Evolutionary conservation across 1,140 invertebrate species (phyloP).

Genomic region (Heterodera carotae): DNA sequence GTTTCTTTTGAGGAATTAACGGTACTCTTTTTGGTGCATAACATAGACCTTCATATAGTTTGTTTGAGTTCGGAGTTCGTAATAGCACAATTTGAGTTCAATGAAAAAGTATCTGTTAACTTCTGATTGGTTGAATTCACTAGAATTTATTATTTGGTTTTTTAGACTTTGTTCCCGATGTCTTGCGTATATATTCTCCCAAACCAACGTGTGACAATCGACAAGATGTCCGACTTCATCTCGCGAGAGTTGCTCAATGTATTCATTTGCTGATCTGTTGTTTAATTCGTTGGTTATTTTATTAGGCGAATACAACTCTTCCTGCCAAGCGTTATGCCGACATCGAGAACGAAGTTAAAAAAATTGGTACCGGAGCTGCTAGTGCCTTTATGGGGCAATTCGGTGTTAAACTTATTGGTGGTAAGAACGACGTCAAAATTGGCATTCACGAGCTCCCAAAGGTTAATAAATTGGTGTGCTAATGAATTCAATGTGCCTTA

Average conservation of each 20-base stretch:
- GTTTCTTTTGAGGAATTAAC: too few species aligned
- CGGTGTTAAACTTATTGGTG: conserved; percentile 15
- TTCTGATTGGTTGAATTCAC: too few species aligned
- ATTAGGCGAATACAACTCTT: conserved; percentile 22
- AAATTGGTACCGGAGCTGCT: conserved; percentile 7
- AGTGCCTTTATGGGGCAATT: conserved; percentile 25
- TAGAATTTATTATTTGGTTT: neutral
- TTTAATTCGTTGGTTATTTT: neutral
- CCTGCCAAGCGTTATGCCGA: conserved; percentile 12
- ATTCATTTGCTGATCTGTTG: neutral
- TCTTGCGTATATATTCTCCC: conserved; percentile 19
- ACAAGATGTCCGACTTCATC: conserved; percentile 34
- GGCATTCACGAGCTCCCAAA: conserved; percentile 2
- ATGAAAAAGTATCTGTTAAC: too few species aligned
- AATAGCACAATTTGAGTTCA: too few species aligned
- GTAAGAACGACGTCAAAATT: conserved; percentile 24
- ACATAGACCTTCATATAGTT: too few species aligned
- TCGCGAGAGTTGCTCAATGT: conserved; percentile 34
- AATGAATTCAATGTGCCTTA: too few species aligned
- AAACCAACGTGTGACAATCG: conserved; percentile 31
- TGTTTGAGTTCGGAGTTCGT: too few species aligned
- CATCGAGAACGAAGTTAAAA: conserved; percentile 21
- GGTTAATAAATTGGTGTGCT: too few species aligned
- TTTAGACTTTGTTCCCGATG: conserved; percentile 18
- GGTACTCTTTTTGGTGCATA: too few species aligned